Evolutionary conservation across 2,888 invertebrate genomes (phyloP).

Genomic region (Xanthia togata): DNA sequence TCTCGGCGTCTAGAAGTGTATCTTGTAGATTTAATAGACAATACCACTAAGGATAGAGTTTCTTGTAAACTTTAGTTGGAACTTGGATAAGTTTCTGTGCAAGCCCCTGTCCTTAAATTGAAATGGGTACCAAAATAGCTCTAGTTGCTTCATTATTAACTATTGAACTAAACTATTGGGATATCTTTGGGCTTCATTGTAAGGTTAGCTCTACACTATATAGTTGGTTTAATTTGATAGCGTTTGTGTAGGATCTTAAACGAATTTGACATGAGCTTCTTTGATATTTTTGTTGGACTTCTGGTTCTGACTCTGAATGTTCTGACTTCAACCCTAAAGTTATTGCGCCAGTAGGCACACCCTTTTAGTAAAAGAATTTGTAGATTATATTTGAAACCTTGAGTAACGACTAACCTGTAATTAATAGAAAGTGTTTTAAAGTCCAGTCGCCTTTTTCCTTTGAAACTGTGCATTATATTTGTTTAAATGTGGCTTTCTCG

Average conservation of each 20-base stretch:
- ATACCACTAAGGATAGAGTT: conserved; percentile 85
- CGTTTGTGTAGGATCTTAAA: conserved; percentile 26
- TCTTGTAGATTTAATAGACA: conserved; percentile 88
- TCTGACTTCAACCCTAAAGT: neutral
- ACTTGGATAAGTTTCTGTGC: conserved; percentile 85
- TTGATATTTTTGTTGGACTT: conserved; percentile 25
- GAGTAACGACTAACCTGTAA: neutral
- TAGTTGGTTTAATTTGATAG: conserved; percentile 41
- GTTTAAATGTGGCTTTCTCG: neutral
- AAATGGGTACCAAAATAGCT: conserved; percentile 87
- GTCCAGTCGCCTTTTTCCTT: neutral
- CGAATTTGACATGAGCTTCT: conserved; percentile 26
- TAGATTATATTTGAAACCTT: neutral
- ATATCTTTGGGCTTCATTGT: conserved; percentile 63
- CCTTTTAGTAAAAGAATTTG: neutral
- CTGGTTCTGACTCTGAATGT: neutral
- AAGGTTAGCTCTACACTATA: conserved; percentile 51
- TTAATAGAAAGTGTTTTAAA: neutral
- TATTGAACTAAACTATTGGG: conserved; percentile 76
- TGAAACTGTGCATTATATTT: neutral
- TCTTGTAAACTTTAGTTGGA: conserved; percentile 83
- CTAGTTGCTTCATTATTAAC: conserved; percentile 82
- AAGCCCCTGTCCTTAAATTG: conserved; percentile 86
- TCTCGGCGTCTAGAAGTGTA: conserved; percentile 79
- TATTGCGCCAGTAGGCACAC: neutral